These are phyloP conservation scores for Barypeithes pellucidus DNA, from an alignment of 2,888 invertebrate species.

Conservation along the genomic window DNA sequence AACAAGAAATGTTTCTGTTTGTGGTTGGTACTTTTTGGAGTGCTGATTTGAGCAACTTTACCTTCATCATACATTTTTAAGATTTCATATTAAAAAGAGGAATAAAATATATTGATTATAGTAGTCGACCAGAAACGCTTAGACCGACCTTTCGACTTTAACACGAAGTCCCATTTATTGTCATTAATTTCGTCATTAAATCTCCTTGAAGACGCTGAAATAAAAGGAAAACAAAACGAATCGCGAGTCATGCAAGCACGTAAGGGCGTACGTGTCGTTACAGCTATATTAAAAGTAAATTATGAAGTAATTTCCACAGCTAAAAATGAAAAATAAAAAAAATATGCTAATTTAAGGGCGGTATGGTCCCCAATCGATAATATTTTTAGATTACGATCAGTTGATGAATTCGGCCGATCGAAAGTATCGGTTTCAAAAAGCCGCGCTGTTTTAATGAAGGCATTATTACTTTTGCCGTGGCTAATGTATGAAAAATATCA, in stretches of 20 bases:
- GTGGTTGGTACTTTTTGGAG: no score
- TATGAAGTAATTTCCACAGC: slow-evolving; percentile 30
- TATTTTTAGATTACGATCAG: slow-evolving; percentile 55
- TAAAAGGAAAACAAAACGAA: slow-evolving; percentile 17
- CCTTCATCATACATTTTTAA: no score
- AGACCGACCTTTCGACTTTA: not conserved
- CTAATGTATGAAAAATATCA: slow-evolving; percentile 60
- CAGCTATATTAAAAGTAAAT: slow-evolving; percentile 34
- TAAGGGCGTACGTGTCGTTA: slow-evolving; percentile 31
- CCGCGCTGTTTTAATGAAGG: slow-evolving; percentile 60
- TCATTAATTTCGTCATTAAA: slow-evolving; percentile 35
- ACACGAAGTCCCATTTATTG: slow-evolving; percentile 32
- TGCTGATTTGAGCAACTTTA: no score
- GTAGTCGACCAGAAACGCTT: not conserved
- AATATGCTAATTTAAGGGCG: slow-evolving; percentile 41
- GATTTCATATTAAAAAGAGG: no score
- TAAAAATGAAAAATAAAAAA: slow-evolving; percentile 29
- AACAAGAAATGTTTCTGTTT: no score
- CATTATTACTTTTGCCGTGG: slow-evolving; percentile 63
- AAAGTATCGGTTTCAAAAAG: slow-evolving; percentile 52
- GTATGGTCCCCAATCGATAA: slow-evolving; percentile 38
- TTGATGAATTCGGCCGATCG: slow-evolving; percentile 57
- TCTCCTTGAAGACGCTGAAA: slow-evolving; percentile 31
- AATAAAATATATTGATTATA: not conserved
- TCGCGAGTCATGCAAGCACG: slow-evolving; percentile 31